Conservation (phyloP, 2,888 invertebrate species). For the Pegoplata infirma region DNA sequence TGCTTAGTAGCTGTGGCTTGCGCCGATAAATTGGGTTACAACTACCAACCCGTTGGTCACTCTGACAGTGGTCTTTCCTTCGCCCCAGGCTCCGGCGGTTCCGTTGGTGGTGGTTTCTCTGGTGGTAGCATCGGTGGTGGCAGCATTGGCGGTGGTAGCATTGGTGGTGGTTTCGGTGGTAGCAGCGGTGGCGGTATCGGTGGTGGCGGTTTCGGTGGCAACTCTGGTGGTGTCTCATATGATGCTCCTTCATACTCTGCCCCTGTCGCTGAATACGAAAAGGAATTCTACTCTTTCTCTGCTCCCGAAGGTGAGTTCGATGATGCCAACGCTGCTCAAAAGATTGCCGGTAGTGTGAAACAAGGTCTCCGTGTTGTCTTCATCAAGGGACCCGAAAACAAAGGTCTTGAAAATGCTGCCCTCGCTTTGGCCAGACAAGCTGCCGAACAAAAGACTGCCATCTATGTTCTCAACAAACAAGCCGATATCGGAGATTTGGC, state of each 20-base stretch:
- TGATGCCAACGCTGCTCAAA: conserved; percentile 67
- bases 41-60: conserved; percentile 71
- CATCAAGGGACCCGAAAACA: conserved; percentile 76
- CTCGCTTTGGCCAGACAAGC: conserved; percentile 70
- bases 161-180: conserved; percentile 41
- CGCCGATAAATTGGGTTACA: conserved; percentile 73
- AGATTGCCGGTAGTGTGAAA: conserved; percentile 68
- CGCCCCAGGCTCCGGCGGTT: conserved; percentile 64
- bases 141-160: conserved; percentile 14
- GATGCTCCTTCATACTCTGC: conserved; percentile 35
- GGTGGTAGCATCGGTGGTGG: conserved; percentile 25
- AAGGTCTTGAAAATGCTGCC: conserved; percentile 71
- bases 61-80: conserved; percentile 70
- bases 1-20: conserved; percentile 70
- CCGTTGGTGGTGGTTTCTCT: background rate
- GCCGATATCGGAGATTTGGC: conserved; percentile 71
- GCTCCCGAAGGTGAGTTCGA: conserved; percentile 74
- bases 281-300: conserved; percentile 74
- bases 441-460: conserved; percentile 73
- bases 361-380: conserved; percentile 71
- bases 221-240: conserved; percentile 32
- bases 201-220: conserved; percentile 32
- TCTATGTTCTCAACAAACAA: conserved; percentile 74
- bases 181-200: conserved; percentile 21
- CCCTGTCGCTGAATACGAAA: conserved; percentile 71